Base-by-base conservation (phyloP, 92 coral and sea anemone species). In the Umimayanthus chanpuru region DNA sequence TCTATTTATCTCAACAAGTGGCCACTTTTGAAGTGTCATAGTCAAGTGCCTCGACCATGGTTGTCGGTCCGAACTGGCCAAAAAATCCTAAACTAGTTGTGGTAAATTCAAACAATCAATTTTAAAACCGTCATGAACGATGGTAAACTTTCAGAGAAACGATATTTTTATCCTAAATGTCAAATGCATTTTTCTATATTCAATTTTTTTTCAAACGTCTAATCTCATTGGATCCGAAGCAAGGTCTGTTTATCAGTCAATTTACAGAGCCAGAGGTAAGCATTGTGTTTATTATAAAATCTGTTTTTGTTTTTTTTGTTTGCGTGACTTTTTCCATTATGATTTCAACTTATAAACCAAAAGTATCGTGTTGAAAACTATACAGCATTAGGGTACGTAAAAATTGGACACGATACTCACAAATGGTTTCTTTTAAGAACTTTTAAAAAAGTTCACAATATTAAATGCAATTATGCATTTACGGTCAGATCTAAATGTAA, bases 201-300 rank as follows among this genome's bases (percentile, higher is more conserved):
- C 12, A 38, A 1, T 81, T 36, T 81, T 32, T 61, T 6, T 58
- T 30, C 44, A 56, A 56, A 9, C 44, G 26, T 61, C 72, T 30
- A 55, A 61, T 16, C 11, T 16, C 8, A 61, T 30, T 40, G 65
- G 40, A 58, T 81, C 73, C 49, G 85, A 61, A 65, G 36, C 72
- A 53, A 81, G 53, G 41, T 26, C 47, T 9, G 4, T 65, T 20
- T 21, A 32, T 81, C 47, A n/a, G 29, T 14, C 58, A 53, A 5
- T 16, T 81, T 20, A 40, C 58, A 44, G 23, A 78, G 82, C n/a
- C 58, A 44, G 23, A 78, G 82, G 82, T 78, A 78, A 25, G 66
- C 18, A 5, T 0, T 29, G 10, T 26, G 49, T 49, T 15, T 49
- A 43, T 3, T 28, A 8, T 49, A n/a, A 44, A n/a, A 6, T 4